Percentiles rank a stretch among this genome's conserved stretches.
phyloP scores from a whole-genome alignment of 2,888 invertebrate species.

The Catocala sponsa region DNA sequence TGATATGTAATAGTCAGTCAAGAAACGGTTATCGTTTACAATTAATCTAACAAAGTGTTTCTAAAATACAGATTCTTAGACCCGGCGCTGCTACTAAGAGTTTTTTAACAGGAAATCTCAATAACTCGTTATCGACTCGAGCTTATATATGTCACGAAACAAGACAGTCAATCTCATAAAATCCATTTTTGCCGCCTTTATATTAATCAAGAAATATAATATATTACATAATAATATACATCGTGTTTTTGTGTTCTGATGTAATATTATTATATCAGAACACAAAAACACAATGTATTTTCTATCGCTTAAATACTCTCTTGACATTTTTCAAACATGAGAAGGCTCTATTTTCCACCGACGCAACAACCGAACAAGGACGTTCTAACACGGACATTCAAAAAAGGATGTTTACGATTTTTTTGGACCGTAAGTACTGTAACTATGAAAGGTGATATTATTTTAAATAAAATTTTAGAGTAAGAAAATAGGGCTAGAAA shows the following conservation, averaged over 20 bases:
- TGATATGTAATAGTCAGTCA: too few relatives aligned
- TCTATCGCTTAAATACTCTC: slow-evolving; percentile 15
- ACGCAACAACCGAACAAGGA: not conserved
- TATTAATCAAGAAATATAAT: not conserved
- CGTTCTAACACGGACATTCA: not conserved
- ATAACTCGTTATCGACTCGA: too few relatives aligned
- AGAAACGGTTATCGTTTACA: too few relatives aligned
- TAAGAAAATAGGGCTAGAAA: not conserved
- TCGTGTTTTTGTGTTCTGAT: too few relatives aligned
- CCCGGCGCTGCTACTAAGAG: too few relatives aligned
- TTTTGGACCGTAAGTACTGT: not conserved
- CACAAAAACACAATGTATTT: slow-evolving; percentile 3
- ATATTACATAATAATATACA: too few relatives aligned
- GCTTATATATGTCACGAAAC: too few relatives aligned
- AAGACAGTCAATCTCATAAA: too few relatives aligned
- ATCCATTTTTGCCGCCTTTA: not conserved
- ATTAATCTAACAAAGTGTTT: too few relatives aligned
- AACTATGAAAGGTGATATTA: slow-evolving; percentile 8
- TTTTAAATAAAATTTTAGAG: not conserved
- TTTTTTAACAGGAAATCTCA: too few relatives aligned
- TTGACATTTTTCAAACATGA: slow-evolving; percentile 12
- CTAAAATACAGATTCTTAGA: too few relatives aligned
- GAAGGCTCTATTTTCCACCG: slow-evolving; percentile 3
- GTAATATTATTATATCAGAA: not conserved
- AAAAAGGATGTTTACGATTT: slow-evolving; percentile 1